These are phyloP conservation scores for Yponomeuta cagnagella DNA, from an alignment of 2,888 invertebrate species.

Conservation along the genomic window DNA sequence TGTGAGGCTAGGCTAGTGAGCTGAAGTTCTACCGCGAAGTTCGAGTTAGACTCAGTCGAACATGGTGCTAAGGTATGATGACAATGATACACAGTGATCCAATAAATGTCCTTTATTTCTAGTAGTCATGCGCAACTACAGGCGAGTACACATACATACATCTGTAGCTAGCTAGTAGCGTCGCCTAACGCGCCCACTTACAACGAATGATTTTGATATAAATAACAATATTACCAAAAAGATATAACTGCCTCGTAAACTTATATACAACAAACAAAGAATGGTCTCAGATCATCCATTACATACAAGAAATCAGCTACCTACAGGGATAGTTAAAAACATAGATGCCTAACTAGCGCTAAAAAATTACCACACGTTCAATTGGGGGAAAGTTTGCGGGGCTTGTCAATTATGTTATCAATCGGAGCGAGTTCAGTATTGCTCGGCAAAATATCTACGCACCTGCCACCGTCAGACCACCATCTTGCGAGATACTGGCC, in stretches of 20 bases:
- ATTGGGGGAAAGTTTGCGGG: no score
- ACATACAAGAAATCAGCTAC: neutral
- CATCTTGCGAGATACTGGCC: no score
- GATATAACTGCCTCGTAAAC: neutral
- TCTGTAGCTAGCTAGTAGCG: neutral
- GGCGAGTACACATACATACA: conserved; percentile 38
- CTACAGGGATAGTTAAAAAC: no score
- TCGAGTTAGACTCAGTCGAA: neutral
- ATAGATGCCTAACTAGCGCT: no score
- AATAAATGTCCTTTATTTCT: conserved; percentile 63
- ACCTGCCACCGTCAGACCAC: no score
- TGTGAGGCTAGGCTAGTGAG: no score
- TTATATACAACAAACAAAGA: neutral
- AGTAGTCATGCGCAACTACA: conserved; percentile 45
- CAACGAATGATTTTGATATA: neutral
- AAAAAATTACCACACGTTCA: no score
- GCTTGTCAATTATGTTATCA: no score
- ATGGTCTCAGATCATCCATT: conserved; percentile 3
- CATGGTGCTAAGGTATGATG: neutral
- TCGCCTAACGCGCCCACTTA: neutral
- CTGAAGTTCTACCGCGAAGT: no score
- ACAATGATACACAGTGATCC: conserved; percentile 24
- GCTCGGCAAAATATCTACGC: no score
- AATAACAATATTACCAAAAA: neutral
- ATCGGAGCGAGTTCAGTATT: no score